Percentiles rank a stretch among this genome's conserved stretches.
Evolutionary conservation across 1,140 invertebrate species (phyloP).

Genomic region (Antheraea mylitta): DNA sequence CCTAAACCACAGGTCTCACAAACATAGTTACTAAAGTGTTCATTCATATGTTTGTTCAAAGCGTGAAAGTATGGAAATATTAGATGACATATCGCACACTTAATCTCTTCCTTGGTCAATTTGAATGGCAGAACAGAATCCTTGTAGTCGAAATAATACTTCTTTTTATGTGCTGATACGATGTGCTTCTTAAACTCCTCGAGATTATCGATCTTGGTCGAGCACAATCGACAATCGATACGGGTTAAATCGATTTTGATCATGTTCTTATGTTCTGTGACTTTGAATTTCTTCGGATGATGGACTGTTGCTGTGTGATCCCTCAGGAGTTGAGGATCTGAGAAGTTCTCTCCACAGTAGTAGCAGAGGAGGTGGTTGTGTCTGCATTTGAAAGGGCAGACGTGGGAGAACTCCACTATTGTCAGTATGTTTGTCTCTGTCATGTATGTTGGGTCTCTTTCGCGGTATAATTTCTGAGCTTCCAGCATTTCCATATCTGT

Average conservation of each 20-base stretch:
- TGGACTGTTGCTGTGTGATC: slow-evolving; percentile 43
- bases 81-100: slow-evolving; percentile 52
- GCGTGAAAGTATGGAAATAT: slow-evolving; percentile 64
- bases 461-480: slow-evolving; percentile 55
- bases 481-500: slow-evolving; percentile 57
- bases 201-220: slow-evolving; percentile 36
- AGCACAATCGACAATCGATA: slow-evolving; percentile 60
- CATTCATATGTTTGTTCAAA: slow-evolving; percentile 69
- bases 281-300: slow-evolving; percentile 61
- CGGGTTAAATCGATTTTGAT: slow-evolving; percentile 59
- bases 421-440: slow-evolving; percentile 60
- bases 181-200: slow-evolving; percentile 59
- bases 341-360: slow-evolving; percentile 56
- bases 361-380: slow-evolving; percentile 64
- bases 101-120: slow-evolving; percentile 44
- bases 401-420: slow-evolving; percentile 60
- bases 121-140: slow-evolving; percentile 57
- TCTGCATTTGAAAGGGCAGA: slow-evolving; percentile 63
- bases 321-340: slow-evolving; percentile 41
- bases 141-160: slow-evolving; percentile 52
- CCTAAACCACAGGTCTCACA: slow-evolving; percentile 82
- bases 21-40: slow-evolving; percentile 73
- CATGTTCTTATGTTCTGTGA: slow-evolving; percentile 60
- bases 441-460: slow-evolving; percentile 57
- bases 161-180: slow-evolving; percentile 46